Evolutionary conservation across 2,797 vertebrate genomes (phyloP).

Genomic region (Dendrocincla fuliginosa): DNA sequence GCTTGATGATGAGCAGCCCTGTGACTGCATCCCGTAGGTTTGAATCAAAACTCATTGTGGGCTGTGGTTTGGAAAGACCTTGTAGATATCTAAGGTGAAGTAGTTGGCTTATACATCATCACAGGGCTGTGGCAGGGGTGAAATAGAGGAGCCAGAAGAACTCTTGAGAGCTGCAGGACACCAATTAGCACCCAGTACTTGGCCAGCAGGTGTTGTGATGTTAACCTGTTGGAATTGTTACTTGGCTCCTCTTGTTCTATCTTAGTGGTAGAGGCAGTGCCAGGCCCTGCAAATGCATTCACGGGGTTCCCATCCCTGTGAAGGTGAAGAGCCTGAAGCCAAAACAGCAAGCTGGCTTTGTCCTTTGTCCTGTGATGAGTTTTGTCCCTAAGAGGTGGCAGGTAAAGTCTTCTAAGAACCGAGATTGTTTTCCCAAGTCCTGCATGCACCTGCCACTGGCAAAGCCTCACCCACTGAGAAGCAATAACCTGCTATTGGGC

Average conservation of each 20-base stretch:
- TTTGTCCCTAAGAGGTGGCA: not conserved
- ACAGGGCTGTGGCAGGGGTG: not conserved
- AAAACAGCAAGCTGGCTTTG: accelerated
- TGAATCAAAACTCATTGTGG: not conserved
- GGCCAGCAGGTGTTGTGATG: accelerated
- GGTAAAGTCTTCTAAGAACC: not conserved
- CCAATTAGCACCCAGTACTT: not conserved
- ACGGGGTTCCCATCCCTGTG: accelerated
- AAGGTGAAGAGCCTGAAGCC: not conserved
- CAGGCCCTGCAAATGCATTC: not conserved
- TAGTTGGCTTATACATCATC: accelerated
- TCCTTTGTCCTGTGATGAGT: not conserved
- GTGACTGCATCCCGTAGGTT: not conserved
- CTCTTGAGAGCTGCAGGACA: not conserved
- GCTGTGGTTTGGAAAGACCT: not conserved
- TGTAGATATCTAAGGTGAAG: accelerated
- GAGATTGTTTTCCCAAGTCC: not conserved
- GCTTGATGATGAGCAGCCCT: not conserved
- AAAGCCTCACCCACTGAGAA: not conserved
- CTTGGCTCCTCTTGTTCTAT: not conserved
- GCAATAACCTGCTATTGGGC: not conserved
- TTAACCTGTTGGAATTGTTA: not conserved
- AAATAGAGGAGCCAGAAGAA: not conserved
- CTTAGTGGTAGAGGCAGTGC: not conserved
- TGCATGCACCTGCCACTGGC: accelerated